Evolutionary conservation across 2,113 vertebrate genomes (phyloP), one percentile per base, ranked within the genome.

Genomic region (Phasianus colchicus): DNA sequence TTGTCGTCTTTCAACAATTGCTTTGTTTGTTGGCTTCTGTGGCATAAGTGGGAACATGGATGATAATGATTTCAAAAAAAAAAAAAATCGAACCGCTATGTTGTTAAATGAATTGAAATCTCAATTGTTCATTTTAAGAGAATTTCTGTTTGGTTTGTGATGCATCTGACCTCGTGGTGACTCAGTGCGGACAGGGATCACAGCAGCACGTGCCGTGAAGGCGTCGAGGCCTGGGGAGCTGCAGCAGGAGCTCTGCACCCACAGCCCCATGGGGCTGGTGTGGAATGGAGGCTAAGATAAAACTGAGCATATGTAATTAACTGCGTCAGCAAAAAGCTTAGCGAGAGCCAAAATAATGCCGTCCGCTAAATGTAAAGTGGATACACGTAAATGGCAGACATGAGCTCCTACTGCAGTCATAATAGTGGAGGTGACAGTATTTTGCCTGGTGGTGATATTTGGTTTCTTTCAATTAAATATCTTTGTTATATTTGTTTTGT

Each of bases 1-100:
- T 97, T 95, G 94, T 97, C 43, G 8, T 88, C 93, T 78, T 88
- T 91, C 88, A 95, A 96, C 95, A 97, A 93, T 92, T 91, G 88
- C 66, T 92, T 90, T 90, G 65, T 91, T 96, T 97, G 73, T 95
- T 90, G 74, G 77, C 66, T 85, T 94, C 81, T 63, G 66, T 81
- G 85, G 36, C 61, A 66, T 90, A 75, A 91, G 20, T 92, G n/a
- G 79, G 85, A 95, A 69, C 60, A n/a, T 73, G 69, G 72, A 58
- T 83, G 16, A 52, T 75, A 52, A 76, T 30, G 58, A 80, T 73
- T 87, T 89, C 3, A 65, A 91, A 93, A 93, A 86, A 87, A 48
- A 48, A 48, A 48, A 48, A 52, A 27, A 52, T 27, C 13, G 3
- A 32, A 50, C 74, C 74, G 76, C 36, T 14, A 58, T 65, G 24